A percentile compares a stretch with the other conserved stretches of the same genome.
Evolutionary conservation across 2,797 vertebrate species (phyloP).

Genomic region (Hemibagrus guttatus): DNA sequence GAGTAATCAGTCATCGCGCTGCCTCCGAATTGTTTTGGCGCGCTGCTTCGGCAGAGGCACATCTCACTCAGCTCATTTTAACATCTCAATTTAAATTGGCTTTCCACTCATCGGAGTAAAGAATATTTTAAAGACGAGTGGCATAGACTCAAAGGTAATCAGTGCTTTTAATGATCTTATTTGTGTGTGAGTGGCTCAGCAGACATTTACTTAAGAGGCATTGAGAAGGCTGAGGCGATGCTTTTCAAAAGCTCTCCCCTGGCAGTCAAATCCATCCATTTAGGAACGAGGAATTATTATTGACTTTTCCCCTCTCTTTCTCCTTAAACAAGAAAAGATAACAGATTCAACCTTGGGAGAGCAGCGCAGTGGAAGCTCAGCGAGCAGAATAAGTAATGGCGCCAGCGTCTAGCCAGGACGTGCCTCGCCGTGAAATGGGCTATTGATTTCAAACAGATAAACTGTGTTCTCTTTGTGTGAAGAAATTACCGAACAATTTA

Average conservation of each 20-base stretch:
- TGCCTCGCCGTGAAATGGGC: constrained; percentile 58
- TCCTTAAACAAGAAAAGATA: constrained; percentile 54
- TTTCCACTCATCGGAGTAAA: constrained; percentile 60
- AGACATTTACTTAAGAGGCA: constrained; percentile 61
- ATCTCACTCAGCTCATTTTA: constrained; percentile 56
- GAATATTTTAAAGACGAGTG: constrained; percentile 62
- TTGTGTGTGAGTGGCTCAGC: constrained; percentile 61
- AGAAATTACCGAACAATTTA: constrained; percentile 60
- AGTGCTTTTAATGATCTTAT: constrained; percentile 64
- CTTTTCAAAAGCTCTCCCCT: constrained; percentile 59
- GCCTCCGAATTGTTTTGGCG: constrained; percentile 58
- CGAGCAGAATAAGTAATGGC: constrained; percentile 57
- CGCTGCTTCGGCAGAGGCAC: constrained; percentile 46
- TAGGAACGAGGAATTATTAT: constrained; percentile 62
- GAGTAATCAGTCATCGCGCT: constrained; percentile 58
- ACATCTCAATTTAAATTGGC: constrained; percentile 61
- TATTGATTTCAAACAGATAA: constrained; percentile 63
- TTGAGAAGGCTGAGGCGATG: constrained; percentile 55
- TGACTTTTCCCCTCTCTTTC: constrained; percentile 48
- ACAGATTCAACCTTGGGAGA: constrained; percentile 59
- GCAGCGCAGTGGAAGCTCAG: constrained; percentile 43
- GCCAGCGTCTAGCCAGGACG: constrained; percentile 51
- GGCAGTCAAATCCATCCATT: constrained; percentile 59
- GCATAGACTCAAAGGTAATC: constrained; percentile 61
- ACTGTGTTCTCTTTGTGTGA: constrained; percentile 53